Evolutionary conservation across 2,113 vertebrate genomes (phyloP).

Genomic region (Sapayoa aenigma): DNA sequence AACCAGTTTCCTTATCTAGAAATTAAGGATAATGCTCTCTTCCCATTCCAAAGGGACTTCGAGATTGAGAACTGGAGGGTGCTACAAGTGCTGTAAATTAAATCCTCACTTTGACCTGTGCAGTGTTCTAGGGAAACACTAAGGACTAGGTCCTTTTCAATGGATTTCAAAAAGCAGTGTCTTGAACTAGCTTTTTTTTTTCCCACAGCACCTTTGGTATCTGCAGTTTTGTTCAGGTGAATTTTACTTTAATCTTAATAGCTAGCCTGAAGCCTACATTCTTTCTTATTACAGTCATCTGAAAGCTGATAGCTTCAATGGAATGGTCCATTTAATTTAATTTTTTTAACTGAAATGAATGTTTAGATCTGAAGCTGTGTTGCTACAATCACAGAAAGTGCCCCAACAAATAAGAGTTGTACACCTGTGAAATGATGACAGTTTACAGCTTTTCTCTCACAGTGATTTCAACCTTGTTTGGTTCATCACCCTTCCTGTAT

Average conservation of each 20-base stretch:
- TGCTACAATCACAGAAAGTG: neutral
- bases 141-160: neutral
- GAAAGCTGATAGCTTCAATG: neutral
- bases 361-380: neutral
- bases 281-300: neutral
- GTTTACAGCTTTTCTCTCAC: neutral
- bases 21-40: conserved; percentile 21
- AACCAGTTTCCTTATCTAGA: conserved; percentile 35
- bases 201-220: neutral
- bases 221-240: neutral
- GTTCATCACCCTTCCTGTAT: neutral
- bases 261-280: neutral
- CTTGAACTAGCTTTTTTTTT: neutral
- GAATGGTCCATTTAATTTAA: neutral
- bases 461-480: neutral
- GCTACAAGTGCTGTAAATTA: neutral
- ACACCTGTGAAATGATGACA: neutral
- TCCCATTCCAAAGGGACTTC: neutral
- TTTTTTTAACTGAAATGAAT: neutral
- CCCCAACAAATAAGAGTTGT: neutral
- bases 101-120: neutral
- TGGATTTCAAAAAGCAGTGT: neutral
- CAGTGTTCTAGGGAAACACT: neutral
- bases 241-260: conserved; percentile 25
- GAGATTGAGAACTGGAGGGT: neutral